Conservation (phyloP, 2,797 vertebrate genomes). For the Manis javanica region DNA sequence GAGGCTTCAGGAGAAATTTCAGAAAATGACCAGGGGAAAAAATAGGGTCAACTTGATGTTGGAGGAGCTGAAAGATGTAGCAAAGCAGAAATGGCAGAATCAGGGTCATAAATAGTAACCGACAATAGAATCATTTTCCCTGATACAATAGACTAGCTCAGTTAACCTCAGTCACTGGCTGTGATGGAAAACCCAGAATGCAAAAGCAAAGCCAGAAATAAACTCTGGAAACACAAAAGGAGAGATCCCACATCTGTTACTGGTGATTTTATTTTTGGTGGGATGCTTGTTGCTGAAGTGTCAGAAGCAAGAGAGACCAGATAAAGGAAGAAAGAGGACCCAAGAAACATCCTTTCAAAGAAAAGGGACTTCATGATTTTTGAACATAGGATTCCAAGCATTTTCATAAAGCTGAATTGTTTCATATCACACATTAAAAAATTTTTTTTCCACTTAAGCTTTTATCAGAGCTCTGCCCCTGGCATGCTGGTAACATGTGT, state of each 20-base stretch:
- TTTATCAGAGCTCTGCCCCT: neutral
- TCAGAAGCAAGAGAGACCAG: neutral
- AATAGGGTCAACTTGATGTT: neutral
- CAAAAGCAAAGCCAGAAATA: neutral
- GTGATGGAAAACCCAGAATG: neutral
- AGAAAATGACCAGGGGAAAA: neutral
- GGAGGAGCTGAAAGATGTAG: neutral
- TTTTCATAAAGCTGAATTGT: constrained; percentile 37
- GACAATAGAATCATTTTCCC: neutral
- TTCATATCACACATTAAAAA: neutral
- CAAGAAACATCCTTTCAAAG: neutral
- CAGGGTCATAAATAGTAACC: neutral
- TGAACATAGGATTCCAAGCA: neutral
- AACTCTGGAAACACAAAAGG: neutral
- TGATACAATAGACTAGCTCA: no score
- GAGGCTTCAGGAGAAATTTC: neutral
- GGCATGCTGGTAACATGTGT: neutral
- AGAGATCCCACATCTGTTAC: neutral
- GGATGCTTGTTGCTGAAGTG: neutral
- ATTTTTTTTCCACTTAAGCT: neutral
- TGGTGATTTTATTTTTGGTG: neutral
- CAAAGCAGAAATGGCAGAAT: neutral
- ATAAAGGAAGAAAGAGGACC: neutral
- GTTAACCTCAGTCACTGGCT: neutral
- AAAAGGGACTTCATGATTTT: neutral